A percentile compares a stretch with the other conserved stretches of the same genome.
Conservation (phyloP, 2,113 vertebrate genomes). For the Nyctibius bracteatus region DNA sequence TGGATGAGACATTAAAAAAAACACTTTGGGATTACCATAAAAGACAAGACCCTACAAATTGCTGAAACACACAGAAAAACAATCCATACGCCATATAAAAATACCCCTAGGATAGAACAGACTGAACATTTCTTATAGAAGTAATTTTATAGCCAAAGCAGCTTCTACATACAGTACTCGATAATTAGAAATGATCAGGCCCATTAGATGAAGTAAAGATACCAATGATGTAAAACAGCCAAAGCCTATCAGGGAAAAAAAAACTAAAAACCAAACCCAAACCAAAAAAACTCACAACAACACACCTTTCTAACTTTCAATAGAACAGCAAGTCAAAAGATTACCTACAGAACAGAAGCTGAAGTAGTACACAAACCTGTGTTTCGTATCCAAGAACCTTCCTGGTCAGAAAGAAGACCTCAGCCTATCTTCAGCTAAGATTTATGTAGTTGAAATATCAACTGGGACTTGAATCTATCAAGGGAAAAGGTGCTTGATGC, state of each 20-base stretch:
- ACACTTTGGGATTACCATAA: not conserved
- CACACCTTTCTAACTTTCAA: not conserved
- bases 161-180: not conserved
- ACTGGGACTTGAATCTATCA: not conserved
- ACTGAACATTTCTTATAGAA: not conserved
- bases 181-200: not conserved
- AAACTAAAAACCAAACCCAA: not conserved
- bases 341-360: not conserved
- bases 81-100: not conserved
- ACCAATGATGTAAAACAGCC: not conserved
- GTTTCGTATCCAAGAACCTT: not conserved
- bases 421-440: not conserved
- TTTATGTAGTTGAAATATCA: not conserved
- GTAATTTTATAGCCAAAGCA: not conserved
- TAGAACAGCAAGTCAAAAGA: not conserved
- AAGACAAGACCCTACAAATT: not conserved
- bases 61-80: not conserved
- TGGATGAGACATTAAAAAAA: not conserved
- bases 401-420: not conserved
- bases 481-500: not conserved
- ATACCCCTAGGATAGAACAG: accelerated
- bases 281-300: accelerated
- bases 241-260: not conserved
- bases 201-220: not conserved
- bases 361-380: not conserved